Evolutionary conservation across 1,140 invertebrate species (phyloP).

Genomic region (Dendrolimus kikuchii): DNA sequence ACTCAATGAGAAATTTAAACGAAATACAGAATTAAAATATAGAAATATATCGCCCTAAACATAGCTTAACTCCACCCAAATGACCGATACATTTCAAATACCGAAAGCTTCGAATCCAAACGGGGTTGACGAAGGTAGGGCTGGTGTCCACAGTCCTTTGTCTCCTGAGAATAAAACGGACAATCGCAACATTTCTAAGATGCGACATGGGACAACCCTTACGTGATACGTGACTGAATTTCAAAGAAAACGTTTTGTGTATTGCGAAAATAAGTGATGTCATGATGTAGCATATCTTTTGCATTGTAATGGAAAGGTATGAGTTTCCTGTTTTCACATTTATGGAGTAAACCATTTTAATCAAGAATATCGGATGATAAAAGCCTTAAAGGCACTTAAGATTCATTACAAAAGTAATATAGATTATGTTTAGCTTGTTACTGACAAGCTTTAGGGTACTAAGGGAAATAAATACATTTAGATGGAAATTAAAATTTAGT

Average conservation of each 20-base stretch:
- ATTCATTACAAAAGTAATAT: too few species aligned
- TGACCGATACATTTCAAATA: conserved; percentile 50
- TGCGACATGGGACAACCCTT: conserved; percentile 60
- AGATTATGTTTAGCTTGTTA: too few species aligned
- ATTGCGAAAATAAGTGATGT: conserved; percentile 58
- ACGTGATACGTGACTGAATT: conserved; percentile 64
- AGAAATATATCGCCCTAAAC: too few species aligned
- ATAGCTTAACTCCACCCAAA: conserved; percentile 15
- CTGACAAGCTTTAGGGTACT: too few species aligned
- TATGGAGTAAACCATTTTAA: too few species aligned
- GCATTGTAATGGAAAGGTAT: not conserved
- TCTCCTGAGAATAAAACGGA: conserved; percentile 65
- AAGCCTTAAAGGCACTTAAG: too few species aligned
- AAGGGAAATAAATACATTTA: too few species aligned
- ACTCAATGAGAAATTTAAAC: too few species aligned
- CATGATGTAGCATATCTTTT: conserved; percentile 28
- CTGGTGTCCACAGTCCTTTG: conserved; percentile 59
- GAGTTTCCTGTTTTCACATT: too few species aligned
- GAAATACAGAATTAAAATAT: too few species aligned
- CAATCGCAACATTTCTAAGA: conserved; percentile 61
- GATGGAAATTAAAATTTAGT: too few species aligned
- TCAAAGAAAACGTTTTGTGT: conserved; percentile 61
- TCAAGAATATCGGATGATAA: too few species aligned
- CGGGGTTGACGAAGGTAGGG: conserved; percentile 63
- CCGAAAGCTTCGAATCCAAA: conserved; percentile 54